phyloP scores from a whole-genome alignment of 2,113 vertebrate genomes.

The Poecile atricapillus region DNA sequence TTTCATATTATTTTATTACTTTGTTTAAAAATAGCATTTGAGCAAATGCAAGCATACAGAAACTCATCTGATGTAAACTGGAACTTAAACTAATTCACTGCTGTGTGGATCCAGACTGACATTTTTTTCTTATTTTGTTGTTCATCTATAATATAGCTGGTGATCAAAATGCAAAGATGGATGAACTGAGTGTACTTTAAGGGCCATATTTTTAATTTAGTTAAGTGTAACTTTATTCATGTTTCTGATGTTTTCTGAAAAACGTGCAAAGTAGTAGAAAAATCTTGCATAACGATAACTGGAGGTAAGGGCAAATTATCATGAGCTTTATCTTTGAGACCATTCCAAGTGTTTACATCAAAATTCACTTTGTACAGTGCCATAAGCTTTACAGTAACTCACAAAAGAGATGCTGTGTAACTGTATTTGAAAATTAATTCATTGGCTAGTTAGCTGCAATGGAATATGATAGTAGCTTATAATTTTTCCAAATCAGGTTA shows the following conservation, averaged over 20 bases:
- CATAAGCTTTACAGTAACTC: background rate
- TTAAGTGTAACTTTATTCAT: background rate
- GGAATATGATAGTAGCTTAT: background rate
- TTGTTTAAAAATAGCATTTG: background rate
- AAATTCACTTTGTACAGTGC: background rate
- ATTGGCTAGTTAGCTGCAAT: background rate
- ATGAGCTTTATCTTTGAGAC: background rate
- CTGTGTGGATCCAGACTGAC: background rate
- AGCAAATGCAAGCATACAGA: constrained; percentile 1
- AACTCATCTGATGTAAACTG: background rate
- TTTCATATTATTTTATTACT: constrained; percentile 9
- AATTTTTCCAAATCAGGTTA: background rate
- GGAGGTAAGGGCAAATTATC: background rate
- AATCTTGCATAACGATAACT: background rate
- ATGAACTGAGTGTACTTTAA: background rate
- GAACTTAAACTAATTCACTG: background rate
- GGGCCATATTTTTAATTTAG: background rate
- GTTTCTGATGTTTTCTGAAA: background rate
- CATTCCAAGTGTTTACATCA: background rate
- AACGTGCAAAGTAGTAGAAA: background rate
- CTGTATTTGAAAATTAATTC: background rate
- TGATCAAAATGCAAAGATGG: background rate
- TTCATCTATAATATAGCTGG: background rate
- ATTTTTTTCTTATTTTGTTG: background rate
- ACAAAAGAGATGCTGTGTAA: background rate